Conservation (phyloP, 2,113 vertebrate species). For the Eulemur rufifrons region DNA sequence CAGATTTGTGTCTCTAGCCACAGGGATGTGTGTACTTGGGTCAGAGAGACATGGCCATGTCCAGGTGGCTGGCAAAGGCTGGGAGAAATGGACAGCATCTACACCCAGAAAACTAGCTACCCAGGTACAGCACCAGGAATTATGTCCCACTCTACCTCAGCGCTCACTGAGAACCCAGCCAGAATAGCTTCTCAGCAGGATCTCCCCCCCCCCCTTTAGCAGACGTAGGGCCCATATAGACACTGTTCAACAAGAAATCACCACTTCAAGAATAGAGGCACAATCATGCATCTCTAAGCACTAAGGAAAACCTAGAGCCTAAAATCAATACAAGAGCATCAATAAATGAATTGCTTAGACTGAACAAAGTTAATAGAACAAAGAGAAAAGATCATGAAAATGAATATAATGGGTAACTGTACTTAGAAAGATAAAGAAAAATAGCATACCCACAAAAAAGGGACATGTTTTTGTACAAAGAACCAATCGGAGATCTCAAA, state of each 20-base stretch:
- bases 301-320: not conserved
- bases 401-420: not conserved
- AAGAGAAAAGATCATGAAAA: not conserved
- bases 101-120: not conserved
- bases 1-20: not conserved
- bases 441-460: not conserved
- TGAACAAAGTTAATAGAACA: not conserved
- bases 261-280: not conserved
- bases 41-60: not conserved
- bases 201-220: not conserved
- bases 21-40: not conserved
- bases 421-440: not conserved
- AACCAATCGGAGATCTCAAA: not conserved
- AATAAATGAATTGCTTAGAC: not conserved
- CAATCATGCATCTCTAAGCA: not conserved
- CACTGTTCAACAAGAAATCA: not conserved
- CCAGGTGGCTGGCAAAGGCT: not conserved
- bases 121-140: not conserved
- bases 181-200: not conserved
- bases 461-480: not conserved
- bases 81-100: not conserved
- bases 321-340: not conserved
- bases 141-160: no score
- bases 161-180: not conserved
- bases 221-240: not conserved